Evolutionary conservation across 2,888 invertebrate genomes (phyloP).

Genomic region (Spodoptera exigua): DNA sequence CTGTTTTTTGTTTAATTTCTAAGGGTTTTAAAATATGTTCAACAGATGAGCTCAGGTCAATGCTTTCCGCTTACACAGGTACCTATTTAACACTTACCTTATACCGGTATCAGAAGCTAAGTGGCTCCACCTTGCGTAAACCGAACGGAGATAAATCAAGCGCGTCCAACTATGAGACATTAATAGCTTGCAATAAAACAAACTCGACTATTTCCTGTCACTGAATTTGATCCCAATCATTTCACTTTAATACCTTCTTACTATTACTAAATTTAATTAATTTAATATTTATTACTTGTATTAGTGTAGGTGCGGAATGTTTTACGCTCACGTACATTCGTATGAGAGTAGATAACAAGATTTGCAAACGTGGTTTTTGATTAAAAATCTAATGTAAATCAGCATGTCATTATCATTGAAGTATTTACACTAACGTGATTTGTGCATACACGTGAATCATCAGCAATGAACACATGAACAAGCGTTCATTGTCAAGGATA

Average conservation of each 20-base stretch:
- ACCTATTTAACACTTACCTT: slow-evolving; percentile 60
- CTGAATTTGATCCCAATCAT: slow-evolving; percentile 72
- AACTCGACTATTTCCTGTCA: slow-evolving; percentile 80
- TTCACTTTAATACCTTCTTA: slow-evolving; percentile 69
- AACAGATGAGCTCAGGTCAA: slow-evolving; percentile 59
- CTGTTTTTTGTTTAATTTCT: slow-evolving; percentile 47
- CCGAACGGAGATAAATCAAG: slow-evolving; percentile 75
- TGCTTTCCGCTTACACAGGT: slow-evolving; percentile 50
- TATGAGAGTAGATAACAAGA: no score
- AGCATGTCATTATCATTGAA: no score
- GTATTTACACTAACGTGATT: no score
- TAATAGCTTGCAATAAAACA: slow-evolving; percentile 83
- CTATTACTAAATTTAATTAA: slow-evolving; percentile 59
- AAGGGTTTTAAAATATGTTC: slow-evolving; percentile 33
- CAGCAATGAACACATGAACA: neutral
- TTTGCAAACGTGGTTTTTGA: no score
- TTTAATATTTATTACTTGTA: no score
- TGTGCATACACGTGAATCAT: neutral
- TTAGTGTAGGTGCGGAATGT: neutral
- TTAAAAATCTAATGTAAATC: no score
- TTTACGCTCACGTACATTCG: slow-evolving; percentile 23
- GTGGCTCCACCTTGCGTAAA: slow-evolving; percentile 62
- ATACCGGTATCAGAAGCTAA: slow-evolving; percentile 65
- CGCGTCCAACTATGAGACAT: slow-evolving; percentile 73
- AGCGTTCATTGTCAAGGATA: slow-evolving; percentile 16